Conservation (phyloP, 2,113 vertebrate species). For the Taxidea taxus region DNA sequence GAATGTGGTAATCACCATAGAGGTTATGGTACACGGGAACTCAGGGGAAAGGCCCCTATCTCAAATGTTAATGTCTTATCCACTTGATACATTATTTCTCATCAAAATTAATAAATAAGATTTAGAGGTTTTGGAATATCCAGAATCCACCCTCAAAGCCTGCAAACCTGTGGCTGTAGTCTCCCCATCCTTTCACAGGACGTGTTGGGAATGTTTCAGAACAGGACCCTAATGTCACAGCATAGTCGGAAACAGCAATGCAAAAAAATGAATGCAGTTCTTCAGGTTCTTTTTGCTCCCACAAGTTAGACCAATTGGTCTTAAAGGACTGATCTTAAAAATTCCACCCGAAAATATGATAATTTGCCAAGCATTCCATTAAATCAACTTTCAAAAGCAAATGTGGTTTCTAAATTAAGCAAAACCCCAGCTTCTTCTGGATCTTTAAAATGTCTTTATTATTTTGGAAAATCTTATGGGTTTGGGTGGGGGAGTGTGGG, state of each 20-base stretch:
- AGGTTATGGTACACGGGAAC: background rate
- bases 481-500: conserved; percentile 54
- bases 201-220: accelerated
- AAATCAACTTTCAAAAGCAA: conserved; percentile 59
- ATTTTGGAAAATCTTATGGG: conserved; percentile 53
- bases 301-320: background rate
- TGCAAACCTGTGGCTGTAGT: background rate
- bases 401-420: conserved; percentile 54
- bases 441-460: conserved; percentile 39
- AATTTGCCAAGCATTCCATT: conserved; percentile 40
- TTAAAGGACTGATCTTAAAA: conserved; percentile 30
- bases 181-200: background rate
- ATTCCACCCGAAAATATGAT: background rate
- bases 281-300: background rate
- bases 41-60: background rate
- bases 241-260: background rate
- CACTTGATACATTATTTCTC: background rate
- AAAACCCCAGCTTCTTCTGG: conserved; percentile 35
- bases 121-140: background rate
- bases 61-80: background rate
- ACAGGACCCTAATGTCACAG: background rate
- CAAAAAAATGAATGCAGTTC: conserved; percentile 1
- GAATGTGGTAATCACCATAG: background rate
- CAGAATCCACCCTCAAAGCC: background rate
- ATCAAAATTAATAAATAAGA: background rate